Evolutionary conservation across 2,113 vertebrate genomes (phyloP).

Genomic region (Xiphophorus maculatus): DNA sequence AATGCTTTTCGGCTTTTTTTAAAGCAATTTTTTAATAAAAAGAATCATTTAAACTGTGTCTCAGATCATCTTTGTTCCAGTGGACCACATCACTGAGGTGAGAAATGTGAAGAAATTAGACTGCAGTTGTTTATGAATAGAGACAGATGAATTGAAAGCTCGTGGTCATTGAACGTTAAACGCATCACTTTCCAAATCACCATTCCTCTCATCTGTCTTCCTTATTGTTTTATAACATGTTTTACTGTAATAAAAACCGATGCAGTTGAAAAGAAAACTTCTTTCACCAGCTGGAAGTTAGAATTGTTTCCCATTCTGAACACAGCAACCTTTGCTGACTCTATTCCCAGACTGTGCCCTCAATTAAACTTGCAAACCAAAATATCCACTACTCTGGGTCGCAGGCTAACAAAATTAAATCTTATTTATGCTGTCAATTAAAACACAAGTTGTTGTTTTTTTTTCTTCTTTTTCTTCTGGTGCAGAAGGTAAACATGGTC

Average conservation of each 20-base stretch:
- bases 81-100: constrained; percentile 5
- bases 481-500: constrained; percentile 1
- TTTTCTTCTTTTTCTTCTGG: neutral
- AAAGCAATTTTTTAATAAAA: too few species aligned
- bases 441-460: too few species aligned
- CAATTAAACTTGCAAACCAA: constrained; percentile 58
- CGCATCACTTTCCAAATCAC: neutral
- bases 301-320: constrained; percentile 4
- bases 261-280: neutral
- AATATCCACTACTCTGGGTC: constrained; percentile 13
- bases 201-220: neutral
- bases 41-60: neutral
- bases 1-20: too few species aligned
- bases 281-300: neutral
- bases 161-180: neutral
- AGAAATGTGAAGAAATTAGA: neutral
- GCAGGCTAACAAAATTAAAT: constrained; percentile 2
- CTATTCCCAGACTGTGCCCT: constrained; percentile 33
- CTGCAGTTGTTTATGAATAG: neutral
- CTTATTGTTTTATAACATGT: neutral
- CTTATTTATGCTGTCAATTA: neutral
- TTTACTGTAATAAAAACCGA: neutral
- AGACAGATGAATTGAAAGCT: constrained; percentile 19
- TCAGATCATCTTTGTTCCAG: neutral
- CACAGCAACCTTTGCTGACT: constrained; percentile 32